Base-by-base conservation (phyloP, 1,140 invertebrate species). In the Riptortus pedestris region DNA sequence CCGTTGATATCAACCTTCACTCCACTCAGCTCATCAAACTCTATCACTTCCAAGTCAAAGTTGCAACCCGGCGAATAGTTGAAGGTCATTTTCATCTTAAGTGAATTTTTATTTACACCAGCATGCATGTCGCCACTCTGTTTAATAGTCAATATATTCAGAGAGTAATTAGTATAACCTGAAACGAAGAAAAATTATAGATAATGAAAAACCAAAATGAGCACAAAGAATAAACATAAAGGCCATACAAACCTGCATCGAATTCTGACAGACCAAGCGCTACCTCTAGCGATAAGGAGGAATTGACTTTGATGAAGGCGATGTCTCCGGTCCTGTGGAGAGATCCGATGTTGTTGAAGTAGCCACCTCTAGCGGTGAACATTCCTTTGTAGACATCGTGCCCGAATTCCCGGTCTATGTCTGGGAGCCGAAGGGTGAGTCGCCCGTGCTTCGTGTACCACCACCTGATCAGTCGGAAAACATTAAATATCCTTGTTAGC, bases 71-170 rank as follows among this genome's bases (percentile, higher is more conserved):
- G 61, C 5, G 61, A 62, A 20, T 62, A 62, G 43, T 14, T 16
- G 26, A 62, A 38, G 20, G 61, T 62, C 27, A 62, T 48, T 26
- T 47, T 51, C 61, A 62, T 62, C n/a, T n/a, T 51, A 14, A 62
- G 61, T 1, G 61, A 62, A 26, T 62, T 51, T 7, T 62, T 51
- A 24, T 7, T 9, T 20, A 47, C 24, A 2, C 4, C 7, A 27
- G 31, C n/a, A 5, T 47, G 26, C 27, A 62, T 62, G 16, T 62
- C 51, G 18, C 61, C 61, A 12, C 28, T 20, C 29, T 62, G 61
- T 14, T 51, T 43, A n/a, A 62, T 33, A 1, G 27, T 48, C 43
- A 62, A 22, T 22, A 62, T 48, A 31, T 28, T 24, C n/a, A 62
- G 24, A 11, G 16, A 51, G 45, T 51, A 62, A 12, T 51, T 29